These are phyloP conservation scores for Brachypalpus laphriformis DNA, from an alignment of 2,888 invertebrate species.

Conservation along the genomic window DNA sequence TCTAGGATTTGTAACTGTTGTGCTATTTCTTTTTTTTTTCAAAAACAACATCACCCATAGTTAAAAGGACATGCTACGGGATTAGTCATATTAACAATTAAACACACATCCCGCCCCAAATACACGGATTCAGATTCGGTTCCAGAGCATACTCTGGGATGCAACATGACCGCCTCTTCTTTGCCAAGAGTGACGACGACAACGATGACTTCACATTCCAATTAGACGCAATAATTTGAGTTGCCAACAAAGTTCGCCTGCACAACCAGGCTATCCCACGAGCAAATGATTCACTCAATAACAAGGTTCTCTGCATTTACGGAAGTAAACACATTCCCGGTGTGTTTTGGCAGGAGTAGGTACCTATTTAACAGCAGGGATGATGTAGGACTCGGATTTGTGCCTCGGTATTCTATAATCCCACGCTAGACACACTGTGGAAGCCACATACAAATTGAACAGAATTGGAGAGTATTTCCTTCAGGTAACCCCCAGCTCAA, in stretches of 20 bases:
- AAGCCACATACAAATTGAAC: constrained; percentile 19
- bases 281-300: constrained; percentile 60
- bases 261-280: constrained; percentile 2
- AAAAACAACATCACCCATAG: neutral
- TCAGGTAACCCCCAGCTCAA: constrained; percentile 12
- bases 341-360: constrained; percentile 3
- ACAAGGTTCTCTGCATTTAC: constrained; percentile 33
- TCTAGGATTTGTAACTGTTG: neutral
- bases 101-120: constrained; percentile 14
- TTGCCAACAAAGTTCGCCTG: constrained; percentile 69
- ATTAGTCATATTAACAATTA: constrained; percentile 57
- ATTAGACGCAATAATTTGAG: constrained; percentile 70
- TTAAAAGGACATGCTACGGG: constrained; percentile 5
- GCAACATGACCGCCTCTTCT: neutral
- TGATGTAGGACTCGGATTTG: neutral
- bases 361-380: neutral
- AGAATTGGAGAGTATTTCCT: constrained; percentile 30
- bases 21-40: neutral
- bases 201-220: constrained; percentile 60
- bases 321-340: constrained; percentile 34
- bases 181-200: constrained; percentile 5
- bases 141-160: neutral
- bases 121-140: neutral
- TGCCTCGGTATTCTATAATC: constrained; percentile 26
- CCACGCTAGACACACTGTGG: neutral